A percentile compares a stretch with the other conserved stretches of the same genome.
Evolutionary conservation across 1,140 invertebrate genomes (phyloP).

Genomic region (Cepaea nemoralis): DNA sequence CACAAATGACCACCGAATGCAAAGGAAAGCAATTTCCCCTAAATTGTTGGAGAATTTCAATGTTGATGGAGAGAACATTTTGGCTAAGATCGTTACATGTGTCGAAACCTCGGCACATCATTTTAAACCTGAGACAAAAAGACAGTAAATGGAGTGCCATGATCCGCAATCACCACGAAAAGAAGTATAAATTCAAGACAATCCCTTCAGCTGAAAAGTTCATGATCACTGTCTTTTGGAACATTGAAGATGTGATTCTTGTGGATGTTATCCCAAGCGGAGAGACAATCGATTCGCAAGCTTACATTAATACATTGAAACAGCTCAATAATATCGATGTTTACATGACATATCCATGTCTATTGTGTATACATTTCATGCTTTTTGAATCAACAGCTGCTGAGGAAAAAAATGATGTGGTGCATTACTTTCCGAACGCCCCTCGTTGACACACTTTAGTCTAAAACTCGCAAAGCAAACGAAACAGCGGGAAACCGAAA

Average conservation of each 20-base stretch:
- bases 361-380: too few relatives aligned
- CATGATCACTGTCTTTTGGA: background rate
- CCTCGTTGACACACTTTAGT: too few relatives aligned
- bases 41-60: background rate
- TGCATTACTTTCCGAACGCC: too few relatives aligned
- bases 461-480: too few relatives aligned
- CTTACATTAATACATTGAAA: constrained; percentile 2
- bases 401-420: too few relatives aligned
- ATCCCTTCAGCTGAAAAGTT: background rate
- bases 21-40: constrained; percentile 15
- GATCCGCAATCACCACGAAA: too few relatives aligned
- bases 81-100: background rate
- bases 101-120: background rate
- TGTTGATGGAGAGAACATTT: background rate
- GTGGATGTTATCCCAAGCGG: background rate
- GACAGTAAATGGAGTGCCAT: background rate
- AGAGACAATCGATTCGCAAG: background rate
- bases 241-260: too few relatives aligned
- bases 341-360: too few relatives aligned
- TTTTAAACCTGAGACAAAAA: constrained; percentile 4
- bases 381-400: too few relatives aligned
- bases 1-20: constrained; percentile 3
- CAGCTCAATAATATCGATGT: too few relatives aligned
- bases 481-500: too few relatives aligned
- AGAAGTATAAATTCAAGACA: background rate